A percentile compares a stretch with the other conserved stretches of the same genome.
Conservation (phyloP, 2,888 invertebrate genomes). For the Cyaniris semiargus region DNA sequence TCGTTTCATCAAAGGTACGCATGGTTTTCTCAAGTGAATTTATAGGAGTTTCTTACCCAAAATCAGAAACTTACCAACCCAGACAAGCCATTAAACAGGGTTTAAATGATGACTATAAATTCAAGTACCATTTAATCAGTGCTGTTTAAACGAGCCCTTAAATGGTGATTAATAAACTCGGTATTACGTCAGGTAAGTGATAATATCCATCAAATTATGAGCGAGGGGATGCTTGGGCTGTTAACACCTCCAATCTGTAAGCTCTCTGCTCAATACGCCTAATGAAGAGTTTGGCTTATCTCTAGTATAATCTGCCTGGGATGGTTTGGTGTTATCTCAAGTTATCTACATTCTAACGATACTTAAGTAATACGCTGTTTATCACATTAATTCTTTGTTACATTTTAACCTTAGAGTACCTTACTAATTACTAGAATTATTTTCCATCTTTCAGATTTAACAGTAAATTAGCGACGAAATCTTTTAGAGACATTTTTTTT, state of each 20-base stretch:
- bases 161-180: conserved; percentile 16
- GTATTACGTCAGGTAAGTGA: background rate
- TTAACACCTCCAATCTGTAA: background rate
- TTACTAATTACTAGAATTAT: too few relatives aligned
- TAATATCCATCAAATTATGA: conserved; percentile 12
- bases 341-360: too few relatives aligned
- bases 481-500: too few relatives aligned
- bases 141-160: conserved; percentile 9
- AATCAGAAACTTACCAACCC: background rate
- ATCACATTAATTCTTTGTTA: too few relatives aligned
- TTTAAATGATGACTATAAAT: background rate
- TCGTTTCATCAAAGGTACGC: background rate
- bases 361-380: too few relatives aligned
- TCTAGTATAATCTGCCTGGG: background rate
- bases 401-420: too few relatives aligned
- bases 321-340: background rate
- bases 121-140: conserved; percentile 9
- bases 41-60: background rate
- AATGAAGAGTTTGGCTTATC: conserved; percentile 1
- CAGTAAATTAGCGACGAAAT: too few relatives aligned
- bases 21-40: background rate
- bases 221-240: conserved; percentile 7
- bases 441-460: too few relatives aligned
- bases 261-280: background rate
- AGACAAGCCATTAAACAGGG: background rate